phyloP scores from a whole-genome alignment of 2,888 invertebrate species.

The Koerneria pararmatus region DNA sequence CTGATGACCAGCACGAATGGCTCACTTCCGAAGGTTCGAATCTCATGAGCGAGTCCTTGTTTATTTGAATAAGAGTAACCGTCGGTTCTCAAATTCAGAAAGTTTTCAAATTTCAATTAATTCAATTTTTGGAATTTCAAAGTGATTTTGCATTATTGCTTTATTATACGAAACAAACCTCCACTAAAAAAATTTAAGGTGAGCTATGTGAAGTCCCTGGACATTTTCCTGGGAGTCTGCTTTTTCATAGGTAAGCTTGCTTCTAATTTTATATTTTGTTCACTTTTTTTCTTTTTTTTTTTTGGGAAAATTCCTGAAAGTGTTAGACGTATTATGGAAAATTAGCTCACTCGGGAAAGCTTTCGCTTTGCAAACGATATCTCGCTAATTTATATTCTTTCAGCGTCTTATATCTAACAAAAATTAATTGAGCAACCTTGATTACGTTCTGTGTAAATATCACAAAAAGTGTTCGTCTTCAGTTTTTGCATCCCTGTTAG shows the following conservation, averaged over 20 bases:
- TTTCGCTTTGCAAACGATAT: background rate
- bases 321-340: background rate
- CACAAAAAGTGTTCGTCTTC: constrained; percentile 23
- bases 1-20: constrained; percentile 61
- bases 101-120: no score
- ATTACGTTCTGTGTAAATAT: background rate
- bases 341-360: background rate
- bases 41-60: no score
- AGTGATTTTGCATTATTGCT: no score
- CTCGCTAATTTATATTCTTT: background rate
- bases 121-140: no score
- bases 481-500: constrained; percentile 57
- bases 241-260: constrained; percentile 58
- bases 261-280: background rate
- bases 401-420: background rate
- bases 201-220: constrained; percentile 60
- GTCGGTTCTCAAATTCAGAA: no score
- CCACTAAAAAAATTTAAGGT: constrained; percentile 33
- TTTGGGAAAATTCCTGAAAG: background rate
- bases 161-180: background rate
- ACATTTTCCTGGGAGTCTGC: constrained; percentile 61
- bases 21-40: constrained; percentile 60
- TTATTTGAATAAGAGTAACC: no score
- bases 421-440: no score
- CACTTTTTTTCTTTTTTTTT: background rate